Conservation (phyloP, 2,113 vertebrate genomes). For the Corythoichthys haematopterus region DNA sequence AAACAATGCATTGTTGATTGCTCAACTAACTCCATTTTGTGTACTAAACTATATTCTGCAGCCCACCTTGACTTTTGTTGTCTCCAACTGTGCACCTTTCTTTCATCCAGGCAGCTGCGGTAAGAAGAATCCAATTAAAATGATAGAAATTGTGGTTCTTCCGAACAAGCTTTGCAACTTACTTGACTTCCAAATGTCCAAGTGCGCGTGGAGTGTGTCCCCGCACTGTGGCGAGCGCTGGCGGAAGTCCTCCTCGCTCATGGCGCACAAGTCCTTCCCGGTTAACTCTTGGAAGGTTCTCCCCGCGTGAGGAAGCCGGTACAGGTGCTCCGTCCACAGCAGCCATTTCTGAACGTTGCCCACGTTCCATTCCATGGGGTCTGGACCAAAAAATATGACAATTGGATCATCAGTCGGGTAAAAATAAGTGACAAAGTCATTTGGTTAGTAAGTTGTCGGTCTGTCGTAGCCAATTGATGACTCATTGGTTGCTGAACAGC, state of each 20-base stretch:
- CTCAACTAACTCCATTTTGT: too few species aligned
- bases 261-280: slow-evolving; percentile 86
- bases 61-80: slow-evolving; percentile 49
- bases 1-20: too few species aligned
- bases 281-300: slow-evolving; percentile 89
- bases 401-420: not conserved
- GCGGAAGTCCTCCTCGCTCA: slow-evolving; percentile 91
- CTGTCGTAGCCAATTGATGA: too few species aligned
- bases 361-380: slow-evolving; percentile 86
- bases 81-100: slow-evolving; percentile 77
- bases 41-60: not conserved
- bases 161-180: not conserved
- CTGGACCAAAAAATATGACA: slow-evolving; percentile 50
- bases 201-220: slow-evolving; percentile 89
- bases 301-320: slow-evolving; percentile 85
- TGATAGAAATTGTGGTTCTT: not conserved
- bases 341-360: slow-evolving; percentile 96
- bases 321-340: slow-evolving; percentile 94
- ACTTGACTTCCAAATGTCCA: slow-evolving; percentile 99
- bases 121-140: slow-evolving; percentile 4
- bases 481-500: too few species aligned
- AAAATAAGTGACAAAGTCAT: not conserved
- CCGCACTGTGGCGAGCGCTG: slow-evolving; percentile 85
- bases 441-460: too few species aligned
- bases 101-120: slow-evolving; percentile 94